Evolutionary conservation across 2,797 vertebrate genomes (phyloP), one percentile per base, ranked within the genome.

Genomic region (Nyctibius grandis): DNA sequence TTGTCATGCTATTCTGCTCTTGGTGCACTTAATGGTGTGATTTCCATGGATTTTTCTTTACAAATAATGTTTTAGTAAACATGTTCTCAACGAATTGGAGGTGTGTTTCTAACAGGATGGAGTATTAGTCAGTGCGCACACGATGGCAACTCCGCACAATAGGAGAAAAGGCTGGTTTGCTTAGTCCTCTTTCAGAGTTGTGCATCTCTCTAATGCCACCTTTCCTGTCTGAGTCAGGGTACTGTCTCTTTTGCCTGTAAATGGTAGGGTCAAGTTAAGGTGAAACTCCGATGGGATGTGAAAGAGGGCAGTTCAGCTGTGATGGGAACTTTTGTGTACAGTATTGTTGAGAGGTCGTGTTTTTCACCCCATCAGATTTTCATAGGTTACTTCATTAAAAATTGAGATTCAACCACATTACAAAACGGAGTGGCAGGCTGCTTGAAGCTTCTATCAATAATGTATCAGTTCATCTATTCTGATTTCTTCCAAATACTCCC

Each of bases 181-280:
- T 98, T 97, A 97, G 93, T 83, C 19, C 56, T 94, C 93, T 97
- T 97, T 98, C 91, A 98, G 89, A 89, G 78, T 4, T 64, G 79
- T 56, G 96, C 93, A 96, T 98, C 96, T 95, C 95, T 92, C 92
- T 97, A 96, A 97, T 97, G 93, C 97, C 96, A 97, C 97, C 97
- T 98, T 98, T 98, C 98, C 98, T 98, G 97, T 96, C 96, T 98
- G 97, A 97, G 94, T 98, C 97, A 97, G 92, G 64, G 79, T 64
- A 97, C 97, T 97, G 96, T 97, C 92, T 95, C 92, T 81, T 91
- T 69, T 53, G 59, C 89, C 79, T 96, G 95, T 74, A 96, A 94
- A 92, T 50, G 34, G 7, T 54, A 89, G 95, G 98, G 97, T 98
- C 97, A 97, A 60, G 79, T 33, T 88, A 82, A 97, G 98, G 97